Evolutionary conservation across 1,140 invertebrate genomes (phyloP), one percentile per base, ranked within the genome.

Genomic region (Spodoptera litura): DNA sequence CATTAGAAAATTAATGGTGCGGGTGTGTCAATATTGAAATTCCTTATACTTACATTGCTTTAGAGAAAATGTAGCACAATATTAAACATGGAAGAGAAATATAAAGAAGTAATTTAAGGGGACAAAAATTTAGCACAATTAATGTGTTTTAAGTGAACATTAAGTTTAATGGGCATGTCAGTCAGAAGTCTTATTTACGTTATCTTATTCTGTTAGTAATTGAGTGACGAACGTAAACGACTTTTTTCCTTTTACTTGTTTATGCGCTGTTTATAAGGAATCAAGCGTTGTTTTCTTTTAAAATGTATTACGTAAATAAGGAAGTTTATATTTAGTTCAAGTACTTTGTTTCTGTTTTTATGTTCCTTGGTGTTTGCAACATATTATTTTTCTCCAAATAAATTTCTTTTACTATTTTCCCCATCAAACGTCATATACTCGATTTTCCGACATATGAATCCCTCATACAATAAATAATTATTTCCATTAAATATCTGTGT

Each of bases 101-200:
- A 10, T 44, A 44, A 44, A 44, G 4, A 6, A 44, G 38, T 31
- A 13, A 59, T 25, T 11, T 12, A 12, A 25, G 12, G 52, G 8
- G 10, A 52, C 13, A 44, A 52, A 12, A 53, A 53, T 53, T 52
- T 27, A 52, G 9, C 25, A 53, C 11, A 68, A 68, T 68, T 52
- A 68, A 52, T 53, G 49, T 53, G 15, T 68, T 68, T 52, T 53
- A 68, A 68, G 64, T 52, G 49, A 20, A 68, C 64, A 53, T 68
- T 68, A 68, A 68, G 4, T 52, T 68, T 52, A 68, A 68, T 68
- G 64, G 64, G 49, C 49, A 27, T 53, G 64, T 68, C 64, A 52
- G 49, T 68, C 64, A 52, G 49, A 68, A 68, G 44, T 68, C 64
- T 68, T 49, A 68, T 68, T 68, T 31, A 49, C 64, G 44, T 52